Conservation (phyloP, 35 echinoderm and acorn worm species). For the Ophioderma brevispina region DNA sequence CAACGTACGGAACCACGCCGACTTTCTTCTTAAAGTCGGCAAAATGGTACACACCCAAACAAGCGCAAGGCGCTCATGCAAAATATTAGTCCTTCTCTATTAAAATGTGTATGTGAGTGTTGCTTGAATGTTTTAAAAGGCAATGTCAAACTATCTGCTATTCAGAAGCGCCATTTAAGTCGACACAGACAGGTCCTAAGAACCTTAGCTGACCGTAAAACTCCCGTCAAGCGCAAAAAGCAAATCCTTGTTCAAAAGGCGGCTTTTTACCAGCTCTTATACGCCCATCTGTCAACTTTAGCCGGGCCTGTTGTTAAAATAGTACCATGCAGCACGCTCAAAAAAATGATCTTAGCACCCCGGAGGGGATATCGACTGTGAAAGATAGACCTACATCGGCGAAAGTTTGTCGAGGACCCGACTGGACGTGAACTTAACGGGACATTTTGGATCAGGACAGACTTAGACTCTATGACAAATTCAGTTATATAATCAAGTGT, state of each 20-base stretch:
- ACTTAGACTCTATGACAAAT: conserved; percentile 31
- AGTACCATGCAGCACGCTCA: conserved; percentile 20
- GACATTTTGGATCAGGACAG: conserved; percentile 23
- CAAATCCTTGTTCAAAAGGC: conserved; percentile 37
- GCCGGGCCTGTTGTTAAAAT: background rate
- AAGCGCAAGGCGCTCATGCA: conserved; percentile 41
- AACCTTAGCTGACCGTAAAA: conserved; percentile 39
- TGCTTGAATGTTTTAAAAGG: conserved; percentile 65
- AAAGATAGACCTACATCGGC: background rate
- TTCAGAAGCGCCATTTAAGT: conserved; percentile 58
- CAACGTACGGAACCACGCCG: conserved; percentile 46
- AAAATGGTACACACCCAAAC: conserved; percentile 19
- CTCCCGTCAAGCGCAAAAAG: conserved; percentile 9
- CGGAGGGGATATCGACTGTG: background rate
- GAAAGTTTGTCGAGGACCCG: background rate
- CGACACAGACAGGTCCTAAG: conserved; percentile 68
- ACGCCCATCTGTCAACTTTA: conserved; percentile 21
- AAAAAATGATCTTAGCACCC: background rate
- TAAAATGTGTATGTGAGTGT: conserved; percentile 63
- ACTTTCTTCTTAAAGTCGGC: conserved; percentile 48
- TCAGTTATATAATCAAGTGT: background rate
- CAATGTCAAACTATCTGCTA: conserved; percentile 39
- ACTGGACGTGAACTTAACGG: conserved; percentile 39
- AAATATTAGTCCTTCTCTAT: conserved; percentile 30
- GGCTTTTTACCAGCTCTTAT: conserved; percentile 31